Conservation (phyloP, 2,113 vertebrate genomes). For the Osmerus mordax region DNA sequence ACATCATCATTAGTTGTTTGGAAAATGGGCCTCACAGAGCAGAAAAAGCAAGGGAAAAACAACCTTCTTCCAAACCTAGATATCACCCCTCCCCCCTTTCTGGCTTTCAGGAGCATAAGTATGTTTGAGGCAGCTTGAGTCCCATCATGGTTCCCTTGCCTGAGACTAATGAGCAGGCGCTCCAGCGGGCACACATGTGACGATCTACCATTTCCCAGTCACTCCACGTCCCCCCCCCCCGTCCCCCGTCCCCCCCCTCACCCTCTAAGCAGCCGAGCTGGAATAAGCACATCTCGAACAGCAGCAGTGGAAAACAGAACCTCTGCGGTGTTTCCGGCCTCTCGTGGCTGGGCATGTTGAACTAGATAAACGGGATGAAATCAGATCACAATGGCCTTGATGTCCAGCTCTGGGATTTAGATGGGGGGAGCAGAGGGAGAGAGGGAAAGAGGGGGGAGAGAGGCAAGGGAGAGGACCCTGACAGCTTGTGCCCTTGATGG, state of each 20-base stretch:
- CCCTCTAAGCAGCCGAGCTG: slow-evolving; percentile 14
- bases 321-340: slow-evolving; percentile 1
- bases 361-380: slow-evolving; percentile 61
- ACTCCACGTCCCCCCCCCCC: background rate
- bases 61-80: too few relatives aligned
- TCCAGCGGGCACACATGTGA: background rate
- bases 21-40: background rate
- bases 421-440: slow-evolving; percentile 52
- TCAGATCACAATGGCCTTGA: slow-evolving; percentile 65
- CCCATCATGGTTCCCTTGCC: background rate
- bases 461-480: slow-evolving; percentile 42
- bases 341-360: slow-evolving; percentile 27
- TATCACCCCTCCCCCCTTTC: background rate
- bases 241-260: too few relatives aligned
- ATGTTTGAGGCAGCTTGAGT: background rate
- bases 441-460: slow-evolving; percentile 25
- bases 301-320: slow-evolving; percentile 23
- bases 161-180: background rate
- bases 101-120: background rate
- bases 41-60: background rate
- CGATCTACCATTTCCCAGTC: background rate
- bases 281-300: slow-evolving; percentile 16
- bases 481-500: slow-evolving; percentile 72
- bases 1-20: background rate
- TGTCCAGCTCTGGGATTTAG: slow-evolving; percentile 62